Percentiles rank a stretch among this genome's conserved stretches.
Conservation (phyloP, 2,113 vertebrate genomes). For the Oryzias celebensis region DNA sequence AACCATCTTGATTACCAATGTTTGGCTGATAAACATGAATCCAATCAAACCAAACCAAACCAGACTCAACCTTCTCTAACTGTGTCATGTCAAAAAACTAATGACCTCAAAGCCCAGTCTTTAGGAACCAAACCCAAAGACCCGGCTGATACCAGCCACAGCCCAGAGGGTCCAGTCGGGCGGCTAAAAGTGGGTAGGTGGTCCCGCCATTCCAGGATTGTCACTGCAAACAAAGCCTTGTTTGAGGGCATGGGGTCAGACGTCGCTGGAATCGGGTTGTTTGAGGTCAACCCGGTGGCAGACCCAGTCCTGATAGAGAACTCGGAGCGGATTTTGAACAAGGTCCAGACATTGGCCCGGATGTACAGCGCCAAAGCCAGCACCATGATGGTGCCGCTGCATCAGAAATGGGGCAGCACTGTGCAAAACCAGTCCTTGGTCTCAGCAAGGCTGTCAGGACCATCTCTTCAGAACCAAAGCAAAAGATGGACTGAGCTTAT, state of each 20-base stretch:
- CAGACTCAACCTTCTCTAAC: background rate
- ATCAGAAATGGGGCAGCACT: constrained; percentile 61
- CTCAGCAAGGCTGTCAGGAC: constrained; percentile 8
- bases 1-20: background rate
- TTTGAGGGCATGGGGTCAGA: constrained; percentile 57
- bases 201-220: constrained; percentile 61
- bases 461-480: background rate
- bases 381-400: constrained; percentile 77
- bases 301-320: constrained; percentile 74
- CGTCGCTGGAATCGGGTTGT: constrained; percentile 66
- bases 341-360: constrained; percentile 85
- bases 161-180: constrained; percentile 38
- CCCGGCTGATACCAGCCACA: constrained; percentile 4
- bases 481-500: constrained; percentile 1
- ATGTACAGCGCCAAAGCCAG: constrained; percentile 85
- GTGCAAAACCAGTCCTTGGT: constrained; percentile 14
- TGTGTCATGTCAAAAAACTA: background rate
- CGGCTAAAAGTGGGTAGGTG: constrained; percentile 64
- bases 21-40: background rate
- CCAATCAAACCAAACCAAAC: background rate
- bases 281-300: constrained; percentile 61
- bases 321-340: constrained; percentile 83
- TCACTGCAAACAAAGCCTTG: constrained; percentile 39
- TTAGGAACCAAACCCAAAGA: constrained; percentile 21
- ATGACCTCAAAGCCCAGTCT: constrained; percentile 8